phyloP scores from a whole-genome alignment of 2,888 invertebrate genomes.

The Pristionchus exspectatus region DNA sequence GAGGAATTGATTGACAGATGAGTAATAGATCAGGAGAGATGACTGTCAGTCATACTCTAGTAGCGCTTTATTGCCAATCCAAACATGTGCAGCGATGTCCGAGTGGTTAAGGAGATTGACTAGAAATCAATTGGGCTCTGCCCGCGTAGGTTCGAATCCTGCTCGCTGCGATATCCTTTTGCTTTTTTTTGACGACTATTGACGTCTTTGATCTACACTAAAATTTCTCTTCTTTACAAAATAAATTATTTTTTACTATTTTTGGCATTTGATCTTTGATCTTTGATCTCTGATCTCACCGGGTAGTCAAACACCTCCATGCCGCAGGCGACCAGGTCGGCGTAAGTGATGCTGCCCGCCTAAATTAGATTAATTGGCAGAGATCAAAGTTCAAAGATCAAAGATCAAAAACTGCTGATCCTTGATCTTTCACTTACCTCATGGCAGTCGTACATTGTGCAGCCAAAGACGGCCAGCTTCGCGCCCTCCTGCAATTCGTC shows the following conservation, averaged over 20 bases:
- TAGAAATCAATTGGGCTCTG: conserved; percentile 72
- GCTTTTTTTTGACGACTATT: not conserved
- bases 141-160: conserved; percentile 71
- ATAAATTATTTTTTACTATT: not conserved
- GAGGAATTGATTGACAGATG: too few relatives aligned
- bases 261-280: too few relatives aligned
- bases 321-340: not conserved
- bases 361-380: too few relatives aligned
- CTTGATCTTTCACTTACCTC: not conserved
- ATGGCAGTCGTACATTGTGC: not conserved
- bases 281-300: not conserved
- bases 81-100: too few relatives aligned
- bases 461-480: not conserved
- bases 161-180: conserved; percentile 61
- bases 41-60: too few relatives aligned
- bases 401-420: too few relatives aligned
- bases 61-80: too few relatives aligned
- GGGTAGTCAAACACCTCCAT: not conserved
- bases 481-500: not conserved
- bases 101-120: conserved; percentile 68
- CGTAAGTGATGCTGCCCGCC: not conserved
- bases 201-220: not conserved
- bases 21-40: too few relatives aligned
- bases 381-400: too few relatives aligned
- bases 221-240: not conserved